phyloP scores from a whole-genome alignment of 2,113 vertebrate genomes.

The Dicaeum eximium region DNA sequence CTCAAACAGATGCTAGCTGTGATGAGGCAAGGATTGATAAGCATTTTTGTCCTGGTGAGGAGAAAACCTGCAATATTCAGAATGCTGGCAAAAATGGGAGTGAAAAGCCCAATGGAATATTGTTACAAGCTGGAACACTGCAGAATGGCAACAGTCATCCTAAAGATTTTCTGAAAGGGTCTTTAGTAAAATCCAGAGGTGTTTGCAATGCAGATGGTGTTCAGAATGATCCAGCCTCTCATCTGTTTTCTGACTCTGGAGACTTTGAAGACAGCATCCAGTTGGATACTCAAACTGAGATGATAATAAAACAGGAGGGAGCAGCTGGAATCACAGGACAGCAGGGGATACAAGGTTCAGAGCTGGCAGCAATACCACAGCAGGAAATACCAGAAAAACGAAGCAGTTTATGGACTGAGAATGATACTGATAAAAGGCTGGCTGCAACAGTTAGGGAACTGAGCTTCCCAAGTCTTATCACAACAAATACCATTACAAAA shows the following conservation, averaged over 20 bases:
- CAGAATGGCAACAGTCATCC: not conserved
- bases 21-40: not conserved
- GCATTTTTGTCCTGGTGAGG: not conserved
- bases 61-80: constrained; percentile 11
- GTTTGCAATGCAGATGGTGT: not conserved
- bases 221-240: constrained; percentile 67
- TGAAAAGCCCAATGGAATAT: not conserved
- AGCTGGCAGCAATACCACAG: not conserved
- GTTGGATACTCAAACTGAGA: constrained; percentile 90
- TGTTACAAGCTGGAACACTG: not conserved
- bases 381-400: not conserved
- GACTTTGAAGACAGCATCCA: constrained; percentile 90
- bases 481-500: not conserved
- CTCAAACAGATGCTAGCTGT: not conserved
- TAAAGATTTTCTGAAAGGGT: constrained; percentile 10
- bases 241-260: constrained; percentile 59
- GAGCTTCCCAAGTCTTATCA: not conserved
- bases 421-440: not conserved
- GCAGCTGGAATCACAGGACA: constrained; percentile 26
- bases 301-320: constrained; percentile 80
- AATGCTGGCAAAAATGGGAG: not conserved
- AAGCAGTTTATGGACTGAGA: not conserved
- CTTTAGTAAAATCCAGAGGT: constrained; percentile 1
- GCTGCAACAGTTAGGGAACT: not conserved
- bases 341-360: not conserved